These are phyloP conservation scores for Lithophane semibrunnea DNA, from an alignment of 2,888 invertebrate genomes.

Conservation along the genomic window DNA sequence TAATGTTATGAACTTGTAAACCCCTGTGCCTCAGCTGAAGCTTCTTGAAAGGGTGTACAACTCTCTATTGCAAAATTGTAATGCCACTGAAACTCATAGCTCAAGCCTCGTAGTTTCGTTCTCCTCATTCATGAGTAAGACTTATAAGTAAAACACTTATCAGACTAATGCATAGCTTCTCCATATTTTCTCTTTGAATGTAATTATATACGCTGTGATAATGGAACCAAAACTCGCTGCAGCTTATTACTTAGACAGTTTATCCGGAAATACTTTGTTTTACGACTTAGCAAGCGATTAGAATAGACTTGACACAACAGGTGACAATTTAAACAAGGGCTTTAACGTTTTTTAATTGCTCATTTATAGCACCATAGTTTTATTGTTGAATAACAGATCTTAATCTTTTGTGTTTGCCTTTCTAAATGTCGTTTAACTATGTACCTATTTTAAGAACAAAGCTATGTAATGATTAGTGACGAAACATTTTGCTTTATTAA, in stretches of 20 bases:
- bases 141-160: background rate
- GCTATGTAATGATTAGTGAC: background rate
- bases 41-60: background rate
- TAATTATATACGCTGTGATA: background rate
- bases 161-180: too few relatives aligned
- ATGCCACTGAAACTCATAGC: background rate
- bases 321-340: conserved; percentile 65
- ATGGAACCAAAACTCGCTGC: background rate
- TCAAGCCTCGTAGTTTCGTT: background rate
- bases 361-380: conserved; percentile 37
- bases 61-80: background rate
- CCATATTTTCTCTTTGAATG: background rate
- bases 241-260: background rate
- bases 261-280: conserved; percentile 53
- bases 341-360: conserved; percentile 56
- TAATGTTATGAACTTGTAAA: background rate
- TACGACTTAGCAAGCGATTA: conserved; percentile 66
- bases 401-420: conserved; percentile 48
- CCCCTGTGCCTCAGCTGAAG: background rate
- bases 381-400: conserved; percentile 26
- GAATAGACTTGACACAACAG: conserved; percentile 63
- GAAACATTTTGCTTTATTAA: background rate
- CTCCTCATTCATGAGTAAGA: too few relatives aligned
- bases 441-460: background rate
- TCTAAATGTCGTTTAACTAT: conserved; percentile 12